phyloP scores from a whole-genome alignment of 1,140 invertebrate genomes.

The Atta colombica region DNA sequence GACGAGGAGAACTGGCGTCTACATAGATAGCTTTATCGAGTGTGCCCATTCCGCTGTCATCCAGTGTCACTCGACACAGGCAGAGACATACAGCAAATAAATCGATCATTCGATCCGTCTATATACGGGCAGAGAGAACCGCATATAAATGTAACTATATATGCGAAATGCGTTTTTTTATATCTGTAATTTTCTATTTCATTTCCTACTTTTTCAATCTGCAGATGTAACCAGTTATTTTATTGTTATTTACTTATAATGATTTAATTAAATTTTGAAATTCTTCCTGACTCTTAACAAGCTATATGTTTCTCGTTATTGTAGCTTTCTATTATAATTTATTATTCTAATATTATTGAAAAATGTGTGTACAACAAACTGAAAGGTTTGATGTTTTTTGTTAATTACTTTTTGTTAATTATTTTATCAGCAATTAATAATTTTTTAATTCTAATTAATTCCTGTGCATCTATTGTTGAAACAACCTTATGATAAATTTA shows the following conservation, averaged over 20 bases:
- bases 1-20: conserved; percentile 2
- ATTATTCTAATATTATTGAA: background rate
- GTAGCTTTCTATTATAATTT: background rate
- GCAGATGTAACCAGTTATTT: background rate
- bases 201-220: background rate
- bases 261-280: background rate
- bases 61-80: conserved; percentile 28
- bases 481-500: background rate
- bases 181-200: conserved; percentile 11
- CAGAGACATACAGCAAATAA: conserved; percentile 39
- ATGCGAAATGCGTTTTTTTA: background rate
- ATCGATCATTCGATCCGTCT: conserved; percentile 29
- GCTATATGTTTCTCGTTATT: background rate
- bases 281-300: background rate
- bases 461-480: background rate
- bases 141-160: background rate
- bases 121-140: background rate
- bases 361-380: background rate
- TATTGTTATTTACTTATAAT: background rate
- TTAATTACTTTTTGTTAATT: background rate
- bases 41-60: conserved; percentile 19
- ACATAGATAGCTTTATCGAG: conserved; percentile 50
- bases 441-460: background rate
- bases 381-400: background rate
- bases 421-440: background rate